Base-by-base conservation (phyloP, 2,113 vertebrate species). In the Rana temporaria region DNA sequence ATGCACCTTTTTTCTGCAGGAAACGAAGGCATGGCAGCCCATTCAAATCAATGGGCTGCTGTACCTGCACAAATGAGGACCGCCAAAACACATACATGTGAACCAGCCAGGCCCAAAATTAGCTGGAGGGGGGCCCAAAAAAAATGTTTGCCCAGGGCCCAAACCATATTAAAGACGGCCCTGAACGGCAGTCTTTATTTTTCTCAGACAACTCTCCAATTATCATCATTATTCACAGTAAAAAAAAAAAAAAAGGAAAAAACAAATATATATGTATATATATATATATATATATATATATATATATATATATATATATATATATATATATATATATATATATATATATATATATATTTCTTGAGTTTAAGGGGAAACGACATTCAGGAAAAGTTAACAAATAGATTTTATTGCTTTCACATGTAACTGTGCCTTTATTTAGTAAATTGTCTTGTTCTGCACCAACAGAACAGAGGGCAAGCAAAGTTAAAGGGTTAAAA, bases 371-470 rank as follows among this genome's bases (percentile, higher is more conserved):
- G 16, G 73, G 56, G 63, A 55, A 60, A 34, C 15, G 6, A 38
- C 56, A 20, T 60, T 60, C 72, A 3, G 72, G 20, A 53, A 60
- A 70, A 26, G 20, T 55, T 42, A 4, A 56, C 12, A 8, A 30
- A 82, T 38, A n/a, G 20, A 59, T 80, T 15, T 69, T 80, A 80
- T 76, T 76, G 34, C 52, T 82, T 75, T 68, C 63, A 59, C 81
- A 68, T 82, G 63, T 59, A 67, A 67, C 16, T 67, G 71, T 76
- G 38, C 63, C 71, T 52, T 82, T 65, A 62, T 64, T 42, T 48
- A 59, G 52, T 52, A 75, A 59, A 75, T 75, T 75, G 42, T 34
- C 32, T 48, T 12, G 12, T 32, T 68, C 20, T 82, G 71, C 57
- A 57, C 30, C 26, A 24, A 22, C 38, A 16, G 19, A 24, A 22